phyloP scores from a whole-genome alignment of 2,888 invertebrate species.

The Eulithis testata region DNA sequence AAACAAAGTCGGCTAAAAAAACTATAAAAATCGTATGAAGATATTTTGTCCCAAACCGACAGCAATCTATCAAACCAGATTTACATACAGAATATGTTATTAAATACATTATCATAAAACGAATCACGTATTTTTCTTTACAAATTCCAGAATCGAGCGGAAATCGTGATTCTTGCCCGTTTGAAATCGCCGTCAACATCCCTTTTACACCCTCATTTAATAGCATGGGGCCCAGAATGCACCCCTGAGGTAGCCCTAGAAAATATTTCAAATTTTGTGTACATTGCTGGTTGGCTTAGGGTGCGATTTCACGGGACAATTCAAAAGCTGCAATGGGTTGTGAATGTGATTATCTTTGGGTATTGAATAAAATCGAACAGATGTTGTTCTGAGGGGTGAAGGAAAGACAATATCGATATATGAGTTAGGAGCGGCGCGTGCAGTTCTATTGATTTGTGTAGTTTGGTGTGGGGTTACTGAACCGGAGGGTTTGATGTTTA shows the following conservation, averaged over 20 bases:
- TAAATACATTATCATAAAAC: slow-evolving; percentile 13
- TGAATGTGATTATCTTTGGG: slow-evolving; percentile 42
- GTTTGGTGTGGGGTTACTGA: slow-evolving; percentile 53
- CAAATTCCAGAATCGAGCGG: slow-evolving; percentile 28
- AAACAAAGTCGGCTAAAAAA: background rate
- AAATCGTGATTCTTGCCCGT: slow-evolving; percentile 30
- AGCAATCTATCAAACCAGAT: slow-evolving; percentile 4
- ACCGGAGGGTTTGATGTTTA: slow-evolving; percentile 23
- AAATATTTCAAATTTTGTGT: slow-evolving; percentile 18
- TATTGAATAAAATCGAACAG: slow-evolving; percentile 52
- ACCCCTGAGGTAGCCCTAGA: slow-evolving; percentile 24
- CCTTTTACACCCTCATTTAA: slow-evolving; percentile 37
- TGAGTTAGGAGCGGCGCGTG: slow-evolving; percentile 56
- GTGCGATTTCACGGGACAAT: slow-evolving; percentile 20
- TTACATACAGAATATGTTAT: slow-evolving; percentile 13
- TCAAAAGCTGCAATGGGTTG: slow-evolving; percentile 22
- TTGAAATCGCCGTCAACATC: slow-evolving; percentile 29
- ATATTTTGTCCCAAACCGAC: background rate
- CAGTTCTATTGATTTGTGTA: slow-evolving; percentile 64
- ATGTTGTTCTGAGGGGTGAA: slow-evolving; percentile 65
- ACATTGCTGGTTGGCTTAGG: slow-evolving; percentile 30
- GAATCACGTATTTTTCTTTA: slow-evolving; percentile 33
- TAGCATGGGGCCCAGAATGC: slow-evolving; percentile 26
- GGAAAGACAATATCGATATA: slow-evolving; percentile 77
- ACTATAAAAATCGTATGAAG: background rate